Base-by-base conservation (phyloP, 2,113 vertebrate species). In the Actinemys pallida region DNA sequence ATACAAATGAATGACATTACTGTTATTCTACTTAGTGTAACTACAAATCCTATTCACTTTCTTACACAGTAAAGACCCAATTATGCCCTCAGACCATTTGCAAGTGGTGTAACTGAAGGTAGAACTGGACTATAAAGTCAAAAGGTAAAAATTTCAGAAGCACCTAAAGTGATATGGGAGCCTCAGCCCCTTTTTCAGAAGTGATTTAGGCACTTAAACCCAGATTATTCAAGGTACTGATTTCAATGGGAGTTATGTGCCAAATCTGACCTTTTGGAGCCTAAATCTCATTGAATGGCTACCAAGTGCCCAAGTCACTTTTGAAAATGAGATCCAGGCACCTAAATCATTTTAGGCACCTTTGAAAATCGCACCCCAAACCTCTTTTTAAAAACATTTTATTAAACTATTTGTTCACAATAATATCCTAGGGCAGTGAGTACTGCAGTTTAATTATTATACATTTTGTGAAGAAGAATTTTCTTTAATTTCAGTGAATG, bases 401-500 rank as follows among this genome's bases (percentile, higher is more conserved):
- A 54, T 85, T 81, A 11, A 76, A 86, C 53, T 42, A n/a, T 2
- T 93, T 93, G 88, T 53, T 84, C 80, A 52, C 52, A 52, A 47
- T 35, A 52, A 4, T 80, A 2, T 57, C 78, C 22, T 47, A 53
- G 88, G 86, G 9, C 94, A 91, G 86, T 22, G 62, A 80, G 0
- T 29, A 56, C 16, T 76, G 9, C 17, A 76, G 2, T 75, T 92
- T 95, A 62, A 7, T 75, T 91, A 54, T 75, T 62, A 83, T 25
- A 49, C 24, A 35, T 25, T 86, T 11, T 85, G 91, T 91, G 24
- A 95, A 96, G 27, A 24, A 53, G 2, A 93, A 2, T 10, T 72
- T 31, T 8, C 8, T 86, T 75, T 75, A 90, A 65, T 93, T 95
- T 86, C 59, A 59, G 47, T 12, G 83, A 78, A 83, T 27, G 91